These are phyloP conservation scores for Drosophila borealis DNA, from an alignment of 2,888 invertebrate species.

Conservation along the genomic window DNA sequence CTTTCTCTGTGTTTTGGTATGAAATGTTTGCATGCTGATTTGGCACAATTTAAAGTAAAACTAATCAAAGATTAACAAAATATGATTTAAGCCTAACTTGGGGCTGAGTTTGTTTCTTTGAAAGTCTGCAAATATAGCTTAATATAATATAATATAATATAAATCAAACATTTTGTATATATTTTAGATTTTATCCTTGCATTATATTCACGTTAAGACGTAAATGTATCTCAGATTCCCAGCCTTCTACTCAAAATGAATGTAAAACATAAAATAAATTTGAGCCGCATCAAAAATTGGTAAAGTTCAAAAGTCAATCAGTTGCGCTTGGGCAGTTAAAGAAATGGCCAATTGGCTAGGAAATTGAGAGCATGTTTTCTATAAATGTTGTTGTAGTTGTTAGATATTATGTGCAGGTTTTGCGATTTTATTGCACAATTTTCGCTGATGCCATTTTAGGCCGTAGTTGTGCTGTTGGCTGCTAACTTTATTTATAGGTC, in stretches of 20 bases:
- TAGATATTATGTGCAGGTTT: slow-evolving; percentile 53
- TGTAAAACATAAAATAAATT: not conserved
- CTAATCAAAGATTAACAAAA: too few relatives aligned
- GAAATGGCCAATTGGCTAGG: slow-evolving; percentile 58
- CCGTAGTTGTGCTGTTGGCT: slow-evolving; percentile 56
- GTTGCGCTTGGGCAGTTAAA: slow-evolving; percentile 39
- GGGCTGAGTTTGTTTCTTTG: too few relatives aligned
- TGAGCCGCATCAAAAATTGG: slow-evolving; percentile 24
- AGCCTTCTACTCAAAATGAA: not conserved
- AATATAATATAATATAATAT: too few relatives aligned
- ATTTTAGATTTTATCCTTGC: too few relatives aligned
- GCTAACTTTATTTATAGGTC: slow-evolving; percentile 77
- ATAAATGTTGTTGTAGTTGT: slow-evolving; percentile 24
- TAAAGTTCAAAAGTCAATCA: slow-evolving; percentile 64
- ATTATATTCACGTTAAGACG: too few relatives aligned
- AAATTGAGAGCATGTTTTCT: slow-evolving; percentile 51
- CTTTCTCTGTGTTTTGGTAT: too few relatives aligned
- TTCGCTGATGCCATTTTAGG: slow-evolving; percentile 67
- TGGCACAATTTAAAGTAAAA: too few relatives aligned
- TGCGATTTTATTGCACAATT: slow-evolving; percentile 73
- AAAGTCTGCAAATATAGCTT: too few relatives aligned
- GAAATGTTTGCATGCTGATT: too few relatives aligned
- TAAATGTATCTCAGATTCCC: too few relatives aligned
- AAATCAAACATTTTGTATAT: too few relatives aligned
- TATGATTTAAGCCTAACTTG: too few relatives aligned